phyloP scores from a whole-genome alignment of 1,140 invertebrate species.

The Psilanteris sp. region DNA sequence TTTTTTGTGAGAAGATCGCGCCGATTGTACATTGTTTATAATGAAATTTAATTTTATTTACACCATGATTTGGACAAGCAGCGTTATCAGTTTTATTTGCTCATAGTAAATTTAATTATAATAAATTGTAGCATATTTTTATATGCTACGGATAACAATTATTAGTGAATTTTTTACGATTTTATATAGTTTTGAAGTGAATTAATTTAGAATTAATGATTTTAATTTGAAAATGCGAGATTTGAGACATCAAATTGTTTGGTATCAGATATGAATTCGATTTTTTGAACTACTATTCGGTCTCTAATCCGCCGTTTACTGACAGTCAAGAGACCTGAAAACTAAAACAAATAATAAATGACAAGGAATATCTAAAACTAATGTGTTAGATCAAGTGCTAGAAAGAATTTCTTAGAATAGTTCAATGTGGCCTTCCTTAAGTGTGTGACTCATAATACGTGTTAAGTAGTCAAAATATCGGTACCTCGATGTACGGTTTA shows the following conservation, averaged over 20 bases:
- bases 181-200: too few relatives aligned
- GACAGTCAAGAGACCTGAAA: conserved; percentile 23
- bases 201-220: too few relatives aligned
- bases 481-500: conserved; percentile 25
- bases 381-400: conserved; percentile 73
- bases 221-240: too few relatives aligned
- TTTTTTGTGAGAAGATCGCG: too few relatives aligned
- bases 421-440: conserved; percentile 80
- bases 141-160: too few relatives aligned
- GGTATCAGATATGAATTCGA: neutral
- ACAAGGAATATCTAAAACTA: conserved; percentile 47
- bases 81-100: too few relatives aligned
- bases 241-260: too few relatives aligned
- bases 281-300: conserved; percentile 33
- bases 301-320: conserved; percentile 11
- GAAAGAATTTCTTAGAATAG: conserved; percentile 77
- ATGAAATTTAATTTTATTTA: conserved; percentile 26
- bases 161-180: too few relatives aligned
- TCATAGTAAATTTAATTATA: too few relatives aligned
- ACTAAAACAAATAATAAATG: conserved; percentile 21
- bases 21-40: conserved; percentile 1
- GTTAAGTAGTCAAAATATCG: conserved; percentile 59
- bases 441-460: conserved; percentile 73
- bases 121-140: too few relatives aligned
- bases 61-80: neutral